Evolutionary conservation across 1,140 invertebrate genomes (phyloP).

Genomic region (Oedothorax gibbosus): DNA sequence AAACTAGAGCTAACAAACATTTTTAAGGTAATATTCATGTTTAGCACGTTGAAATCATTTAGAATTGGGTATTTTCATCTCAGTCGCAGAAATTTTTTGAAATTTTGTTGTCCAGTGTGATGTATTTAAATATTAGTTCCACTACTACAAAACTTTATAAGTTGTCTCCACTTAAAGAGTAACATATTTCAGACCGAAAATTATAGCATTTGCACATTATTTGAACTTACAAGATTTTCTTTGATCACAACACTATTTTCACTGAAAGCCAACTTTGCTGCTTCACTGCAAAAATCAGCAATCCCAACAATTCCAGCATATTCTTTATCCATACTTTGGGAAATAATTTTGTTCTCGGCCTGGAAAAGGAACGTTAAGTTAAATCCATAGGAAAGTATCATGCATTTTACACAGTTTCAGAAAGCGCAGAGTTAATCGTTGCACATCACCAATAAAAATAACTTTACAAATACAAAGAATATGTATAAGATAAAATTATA

Average conservation of each 20-base stretch:
- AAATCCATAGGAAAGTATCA: too few species aligned
- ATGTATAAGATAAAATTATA: too few species aligned
- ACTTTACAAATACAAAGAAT: too few species aligned
- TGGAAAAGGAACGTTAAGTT: slow-evolving; percentile 65
- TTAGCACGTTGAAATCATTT: too few species aligned
- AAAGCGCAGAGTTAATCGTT: background rate
- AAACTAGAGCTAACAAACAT: too few species aligned
- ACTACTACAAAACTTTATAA: too few species aligned
- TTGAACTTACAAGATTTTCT: slow-evolving; percentile 78
- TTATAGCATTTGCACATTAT: background rate
- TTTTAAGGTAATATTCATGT: too few species aligned
- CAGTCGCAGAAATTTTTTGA: background rate
- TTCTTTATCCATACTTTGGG: slow-evolving; percentile 90
- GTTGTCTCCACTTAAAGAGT: background rate
- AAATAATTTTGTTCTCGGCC: slow-evolving; percentile 82
- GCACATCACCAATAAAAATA: too few species aligned
- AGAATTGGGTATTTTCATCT: too few species aligned
- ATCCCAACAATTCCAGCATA: slow-evolving; percentile 93
- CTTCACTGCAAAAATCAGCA: slow-evolving; percentile 82
- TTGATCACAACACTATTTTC: slow-evolving; percentile 80
- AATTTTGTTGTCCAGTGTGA: background rate
- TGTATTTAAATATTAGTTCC: too few species aligned
- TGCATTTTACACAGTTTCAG: too few species aligned
- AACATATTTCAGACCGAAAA: background rate
- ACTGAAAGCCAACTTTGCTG: slow-evolving; percentile 91